These are phyloP conservation scores for Ceratina calcarata DNA, from an alignment of 1,140 invertebrate species.

Conservation along the genomic window DNA sequence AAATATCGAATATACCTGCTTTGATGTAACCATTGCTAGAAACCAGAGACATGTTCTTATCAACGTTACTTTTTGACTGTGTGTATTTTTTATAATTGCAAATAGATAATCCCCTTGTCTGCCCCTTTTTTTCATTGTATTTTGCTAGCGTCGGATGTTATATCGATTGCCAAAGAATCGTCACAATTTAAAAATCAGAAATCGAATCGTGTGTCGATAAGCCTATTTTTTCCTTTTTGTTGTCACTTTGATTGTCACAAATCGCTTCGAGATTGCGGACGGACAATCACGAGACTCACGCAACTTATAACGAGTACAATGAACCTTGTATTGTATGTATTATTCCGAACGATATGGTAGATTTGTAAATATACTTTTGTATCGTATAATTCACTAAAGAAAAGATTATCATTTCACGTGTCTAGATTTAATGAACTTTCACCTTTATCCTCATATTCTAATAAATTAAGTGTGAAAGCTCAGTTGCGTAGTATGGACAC, in stretches of 20 bases:
- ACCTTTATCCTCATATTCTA: too few species aligned
- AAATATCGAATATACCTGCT: constrained; percentile 7
- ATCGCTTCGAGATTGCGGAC: not conserved
- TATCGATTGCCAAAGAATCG: constrained; percentile 62
- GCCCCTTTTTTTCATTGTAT: not conserved
- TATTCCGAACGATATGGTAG: constrained; percentile 43
- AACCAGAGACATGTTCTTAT: not conserved
- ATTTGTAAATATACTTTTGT: constrained; percentile 59
- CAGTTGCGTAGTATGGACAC: not conserved
- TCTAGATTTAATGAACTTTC: constrained; percentile 5
- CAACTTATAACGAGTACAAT: constrained; percentile 49
- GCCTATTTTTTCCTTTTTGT: not conserved
- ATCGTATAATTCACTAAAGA: constrained; percentile 42
- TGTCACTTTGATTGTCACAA: not conserved
- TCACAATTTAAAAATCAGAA: constrained; percentile 40
- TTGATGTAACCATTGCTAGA: not conserved
- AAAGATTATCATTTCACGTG: constrained; percentile 54
- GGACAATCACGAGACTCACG: not conserved
- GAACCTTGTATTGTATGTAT: constrained; percentile 36
- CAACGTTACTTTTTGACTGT: constrained; percentile 2
- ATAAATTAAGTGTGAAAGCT: too few species aligned
- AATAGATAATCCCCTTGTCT: constrained; percentile 1
- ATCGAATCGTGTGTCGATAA: constrained; percentile 26
- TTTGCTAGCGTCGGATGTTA: constrained; percentile 16
- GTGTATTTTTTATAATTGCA: constrained; percentile 24